Conservation (phyloP, 2,888 invertebrate species). For the Pomacea canaliculata region DNA sequence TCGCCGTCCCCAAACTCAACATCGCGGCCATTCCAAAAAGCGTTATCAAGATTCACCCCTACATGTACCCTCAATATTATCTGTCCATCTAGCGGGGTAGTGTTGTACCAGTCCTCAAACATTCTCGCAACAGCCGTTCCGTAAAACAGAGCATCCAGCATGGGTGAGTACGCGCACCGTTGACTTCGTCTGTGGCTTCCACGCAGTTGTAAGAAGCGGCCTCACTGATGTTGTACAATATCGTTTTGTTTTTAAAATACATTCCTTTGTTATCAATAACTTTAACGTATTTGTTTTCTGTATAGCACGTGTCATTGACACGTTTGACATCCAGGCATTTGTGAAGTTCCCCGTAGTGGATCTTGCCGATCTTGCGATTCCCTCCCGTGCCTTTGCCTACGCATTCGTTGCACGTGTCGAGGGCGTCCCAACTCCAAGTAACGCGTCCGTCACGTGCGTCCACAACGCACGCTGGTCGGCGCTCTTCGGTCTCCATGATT, state of each 20-base stretch:
- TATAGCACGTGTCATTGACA: slow-evolving; percentile 34
- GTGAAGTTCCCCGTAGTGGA: slow-evolving; percentile 37
- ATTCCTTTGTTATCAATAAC: slow-evolving; percentile 44
- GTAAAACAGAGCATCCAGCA: slow-evolving; percentile 45
- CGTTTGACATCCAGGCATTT: slow-evolving; percentile 32
- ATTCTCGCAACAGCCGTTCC: slow-evolving; percentile 44
- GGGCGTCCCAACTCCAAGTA: slow-evolving; percentile 9
- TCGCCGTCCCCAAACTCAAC: slow-evolving; percentile 46
- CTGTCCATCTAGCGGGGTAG: slow-evolving; percentile 3
- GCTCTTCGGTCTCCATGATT: not conserved
- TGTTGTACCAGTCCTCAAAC: slow-evolving; percentile 48
- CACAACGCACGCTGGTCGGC: slow-evolving; percentile 11
- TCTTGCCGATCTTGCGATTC: slow-evolving; percentile 43
- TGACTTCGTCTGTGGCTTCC: slow-evolving; percentile 39
- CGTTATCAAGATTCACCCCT: slow-evolving; percentile 38
- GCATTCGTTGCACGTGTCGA: slow-evolving; percentile 3
- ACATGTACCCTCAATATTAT: slow-evolving; percentile 43
- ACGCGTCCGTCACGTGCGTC: slow-evolving; percentile 5
- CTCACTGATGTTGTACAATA: slow-evolving; percentile 21
- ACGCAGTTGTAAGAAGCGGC: slow-evolving; percentile 38
- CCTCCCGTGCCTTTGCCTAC: slow-evolving; percentile 35
- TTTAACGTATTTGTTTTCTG: slow-evolving; percentile 46
- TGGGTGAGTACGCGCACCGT: slow-evolving; percentile 46
- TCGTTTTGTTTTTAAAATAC: not conserved
- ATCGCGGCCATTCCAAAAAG: slow-evolving; percentile 47